These are phyloP conservation scores for Thalassaphorura encarpata DNA, from an alignment of 1,140 invertebrate genomes.

Conservation along the genomic window DNA sequence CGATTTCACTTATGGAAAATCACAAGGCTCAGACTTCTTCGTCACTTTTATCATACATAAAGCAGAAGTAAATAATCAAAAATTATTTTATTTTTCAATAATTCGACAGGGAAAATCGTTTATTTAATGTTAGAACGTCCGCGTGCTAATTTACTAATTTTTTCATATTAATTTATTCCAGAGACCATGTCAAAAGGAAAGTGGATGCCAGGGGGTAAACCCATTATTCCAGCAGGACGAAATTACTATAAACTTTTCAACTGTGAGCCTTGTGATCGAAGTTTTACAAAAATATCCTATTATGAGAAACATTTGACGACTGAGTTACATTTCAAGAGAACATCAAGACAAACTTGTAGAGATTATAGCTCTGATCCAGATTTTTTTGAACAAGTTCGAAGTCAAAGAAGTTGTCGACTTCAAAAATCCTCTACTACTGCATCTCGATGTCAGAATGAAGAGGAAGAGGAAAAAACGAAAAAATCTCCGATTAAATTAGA, in stretches of 20 bases:
- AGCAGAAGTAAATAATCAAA: too few relatives aligned
- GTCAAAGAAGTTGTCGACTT: neutral
- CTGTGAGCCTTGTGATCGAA: constrained; percentile 12
- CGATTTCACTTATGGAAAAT: too few relatives aligned
- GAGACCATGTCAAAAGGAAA: constrained; percentile 17
- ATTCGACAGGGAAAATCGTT: too few relatives aligned
- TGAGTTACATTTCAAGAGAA: constrained; percentile 18
- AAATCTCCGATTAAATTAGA: neutral
- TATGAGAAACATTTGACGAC: constrained; percentile 15
- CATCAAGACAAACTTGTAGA: neutral
- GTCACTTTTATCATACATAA: too few relatives aligned
- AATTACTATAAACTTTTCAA: neutral
- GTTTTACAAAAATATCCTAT: neutral
- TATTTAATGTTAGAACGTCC: too few relatives aligned
- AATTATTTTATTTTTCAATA: too few relatives aligned
- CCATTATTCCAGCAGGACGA: neutral
- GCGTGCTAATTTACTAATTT: too few relatives aligned
- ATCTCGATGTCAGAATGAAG: neutral
- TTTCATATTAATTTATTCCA: too few relatives aligned
- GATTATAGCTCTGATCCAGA: neutral
- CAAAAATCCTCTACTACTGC: neutral
- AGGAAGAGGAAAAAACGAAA: neutral
- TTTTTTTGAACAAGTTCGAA: neutral
- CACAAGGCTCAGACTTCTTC: too few relatives aligned
- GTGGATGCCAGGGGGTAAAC: constrained; percentile 14